Conservation (phyloP, 2,888 invertebrate species). For the Matsumyia berberina region DNA sequence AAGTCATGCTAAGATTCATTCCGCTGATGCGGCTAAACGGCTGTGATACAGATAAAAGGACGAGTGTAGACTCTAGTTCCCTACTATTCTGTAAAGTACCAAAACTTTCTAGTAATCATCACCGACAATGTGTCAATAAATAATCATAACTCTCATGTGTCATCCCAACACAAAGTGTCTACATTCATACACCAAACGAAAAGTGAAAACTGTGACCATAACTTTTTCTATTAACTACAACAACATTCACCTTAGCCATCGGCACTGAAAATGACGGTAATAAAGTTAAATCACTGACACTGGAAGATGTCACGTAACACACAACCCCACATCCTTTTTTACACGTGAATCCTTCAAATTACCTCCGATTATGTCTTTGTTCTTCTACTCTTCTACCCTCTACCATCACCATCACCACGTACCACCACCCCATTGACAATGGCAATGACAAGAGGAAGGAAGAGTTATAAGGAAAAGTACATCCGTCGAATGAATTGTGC, state of each 20-base stretch:
- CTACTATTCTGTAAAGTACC: no score
- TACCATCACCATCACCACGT: not conserved
- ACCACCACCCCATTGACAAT: not conserved
- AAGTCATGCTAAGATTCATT: no score
- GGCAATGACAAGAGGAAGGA: conserved; percentile 26
- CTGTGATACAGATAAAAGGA: no score
- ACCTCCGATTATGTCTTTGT: conserved; percentile 71
- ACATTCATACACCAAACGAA: not conserved
- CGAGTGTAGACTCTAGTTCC: no score
- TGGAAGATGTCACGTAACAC: conserved; percentile 62
- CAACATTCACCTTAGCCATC: conserved; percentile 41
- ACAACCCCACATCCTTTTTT: conserved; percentile 43
- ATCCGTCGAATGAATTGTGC: conserved; percentile 68
- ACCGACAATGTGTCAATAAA: no score
- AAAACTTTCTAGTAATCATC: no score
- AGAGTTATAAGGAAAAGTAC: conserved; percentile 54
- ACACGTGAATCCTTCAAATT: conserved; percentile 70
- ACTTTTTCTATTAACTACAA: conserved; percentile 61
- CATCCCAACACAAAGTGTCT: not conserved
- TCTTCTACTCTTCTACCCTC: conserved; percentile 1
- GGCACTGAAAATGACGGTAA: conserved; percentile 58
- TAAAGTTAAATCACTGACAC: conserved; percentile 60
- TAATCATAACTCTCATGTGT: no score
- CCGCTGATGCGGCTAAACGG: no score
- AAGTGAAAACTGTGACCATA: conserved; percentile 3